Conservation (phyloP, 2,888 invertebrate species). For the Invenusta paracnida region DNA sequence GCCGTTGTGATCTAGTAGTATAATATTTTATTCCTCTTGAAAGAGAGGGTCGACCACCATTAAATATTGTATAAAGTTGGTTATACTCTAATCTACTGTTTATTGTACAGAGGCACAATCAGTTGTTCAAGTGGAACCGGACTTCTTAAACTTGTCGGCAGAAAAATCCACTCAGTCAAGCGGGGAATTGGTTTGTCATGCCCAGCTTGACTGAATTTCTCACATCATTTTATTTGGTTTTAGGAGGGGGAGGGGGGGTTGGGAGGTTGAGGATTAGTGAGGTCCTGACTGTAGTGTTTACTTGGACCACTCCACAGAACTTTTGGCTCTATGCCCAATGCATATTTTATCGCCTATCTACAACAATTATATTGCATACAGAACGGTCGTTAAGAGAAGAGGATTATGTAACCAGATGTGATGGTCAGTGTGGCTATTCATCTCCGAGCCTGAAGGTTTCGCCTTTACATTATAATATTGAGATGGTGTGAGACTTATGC, state of each 20-base stretch:
- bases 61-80: too few relatives aligned
- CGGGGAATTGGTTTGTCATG: constrained; percentile 11
- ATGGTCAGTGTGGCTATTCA: too few relatives aligned
- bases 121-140: neutral
- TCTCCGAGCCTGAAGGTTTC: neutral
- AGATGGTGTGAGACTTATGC: neutral
- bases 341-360: neutral
- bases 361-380: too few relatives aligned
- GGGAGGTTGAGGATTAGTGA: neutral
- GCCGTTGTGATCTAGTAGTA: too few relatives aligned
- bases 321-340: constrained; percentile 7
- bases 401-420: too few relatives aligned
- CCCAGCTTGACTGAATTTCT: neutral
- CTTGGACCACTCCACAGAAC: neutral
- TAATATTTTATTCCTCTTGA: too few relatives aligned
- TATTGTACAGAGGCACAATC: neutral
- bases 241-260: too few relatives aligned
- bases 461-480: neutral
- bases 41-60: too few relatives aligned
- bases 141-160: neutral
- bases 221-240: neutral
- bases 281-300: neutral
- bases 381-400: too few relatives aligned
- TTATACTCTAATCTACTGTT: neutral
- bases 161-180: neutral